Evolutionary conservation across 2,888 invertebrate species (phyloP), one percentile per base, ranked within the genome.

Genomic region (Ectemnius continuus): DNA sequence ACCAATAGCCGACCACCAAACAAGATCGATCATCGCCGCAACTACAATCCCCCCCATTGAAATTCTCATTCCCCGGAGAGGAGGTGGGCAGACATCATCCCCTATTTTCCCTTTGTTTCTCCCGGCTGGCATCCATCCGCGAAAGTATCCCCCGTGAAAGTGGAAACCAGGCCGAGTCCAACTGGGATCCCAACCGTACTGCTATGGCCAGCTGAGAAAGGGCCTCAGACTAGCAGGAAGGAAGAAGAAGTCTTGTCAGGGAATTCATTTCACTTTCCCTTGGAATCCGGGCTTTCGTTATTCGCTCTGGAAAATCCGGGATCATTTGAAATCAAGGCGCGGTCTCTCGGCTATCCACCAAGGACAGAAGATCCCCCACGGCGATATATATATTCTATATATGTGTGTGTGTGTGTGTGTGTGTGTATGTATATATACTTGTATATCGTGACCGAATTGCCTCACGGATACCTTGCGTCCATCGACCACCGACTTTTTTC

Each of bases 281-380:
- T 20, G 47, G 20, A 48, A 14, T 52, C 48, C 63, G n/a, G 11
- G 47, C 47, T 28, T 71, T 81, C 79, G 80, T 84, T 84, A 81
- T 84, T 84, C 77, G 64, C 75, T 75, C 72, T 56, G 68, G 70
- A 75, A 85, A 80, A 85, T 84, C 80, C 78, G 46, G 78, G 78
- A 85, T 86, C 82, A 83, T 86, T 85, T 84, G 83, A 84, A 87
- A 86, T 87, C 85, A 84, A 87, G 78, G 80, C 83, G 81, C 81
- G 78, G 68, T 59, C 52, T 52, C 52, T 52, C 52, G 52, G 23
- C 23, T 23, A n/a, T 13, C n/a, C 28, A 60, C 63, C 23, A 23
- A 23, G 23, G 23, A 23, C 23, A 23, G 48, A 20, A 45, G 45
- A 61, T 36, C 13, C 14, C 61, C 36, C 14, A 14, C 61, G 18